phyloP scores from a whole-genome alignment of 1,140 invertebrate genomes.

The Campoletis sonorensis region DNA sequence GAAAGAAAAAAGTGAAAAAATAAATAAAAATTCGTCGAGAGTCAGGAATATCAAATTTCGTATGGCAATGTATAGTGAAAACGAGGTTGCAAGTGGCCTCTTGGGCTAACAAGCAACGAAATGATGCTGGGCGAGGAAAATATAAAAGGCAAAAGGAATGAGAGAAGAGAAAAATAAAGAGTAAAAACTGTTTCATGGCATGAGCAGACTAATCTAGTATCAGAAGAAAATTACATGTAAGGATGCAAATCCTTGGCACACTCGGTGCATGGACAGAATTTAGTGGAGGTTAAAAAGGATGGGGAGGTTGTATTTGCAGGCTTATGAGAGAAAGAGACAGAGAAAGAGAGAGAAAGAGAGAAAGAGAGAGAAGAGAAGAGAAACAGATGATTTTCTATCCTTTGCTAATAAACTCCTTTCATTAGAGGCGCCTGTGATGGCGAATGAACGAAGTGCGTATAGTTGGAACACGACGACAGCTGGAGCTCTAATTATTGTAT shows the following conservation, averaged over 20 bases:
- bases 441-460: slow-evolving; percentile 50
- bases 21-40: not conserved
- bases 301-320: not conserved
- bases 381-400: slow-evolving; percentile 51
- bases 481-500: slow-evolving; percentile 56
- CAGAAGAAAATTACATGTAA: slow-evolving; percentile 66
- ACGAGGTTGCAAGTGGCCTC: not conserved
- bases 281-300: slow-evolving; percentile 43
- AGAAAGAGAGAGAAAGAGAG: not conserved
- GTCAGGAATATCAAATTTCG: not conserved
- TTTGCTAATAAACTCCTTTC: slow-evolving; percentile 56
- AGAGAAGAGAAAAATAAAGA: not conserved
- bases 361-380: not conserved
- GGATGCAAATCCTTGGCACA: slow-evolving; percentile 61
- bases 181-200: not conserved
- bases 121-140: slow-evolving; percentile 1
- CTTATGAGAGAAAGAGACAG: not conserved
- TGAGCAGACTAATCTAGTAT: slow-evolving; percentile 66
- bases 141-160: not conserved
- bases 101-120: slow-evolving; percentile 31
- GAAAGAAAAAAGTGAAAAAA: too few species aligned
- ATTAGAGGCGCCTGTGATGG: slow-evolving; percentile 50
- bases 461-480: slow-evolving; percentile 52
- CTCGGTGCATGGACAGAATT: slow-evolving; percentile 47
- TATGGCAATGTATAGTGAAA: not conserved